phyloP scores from a whole-genome alignment of 2,113 vertebrate species.

The Microcebus griseorufus region DNA sequence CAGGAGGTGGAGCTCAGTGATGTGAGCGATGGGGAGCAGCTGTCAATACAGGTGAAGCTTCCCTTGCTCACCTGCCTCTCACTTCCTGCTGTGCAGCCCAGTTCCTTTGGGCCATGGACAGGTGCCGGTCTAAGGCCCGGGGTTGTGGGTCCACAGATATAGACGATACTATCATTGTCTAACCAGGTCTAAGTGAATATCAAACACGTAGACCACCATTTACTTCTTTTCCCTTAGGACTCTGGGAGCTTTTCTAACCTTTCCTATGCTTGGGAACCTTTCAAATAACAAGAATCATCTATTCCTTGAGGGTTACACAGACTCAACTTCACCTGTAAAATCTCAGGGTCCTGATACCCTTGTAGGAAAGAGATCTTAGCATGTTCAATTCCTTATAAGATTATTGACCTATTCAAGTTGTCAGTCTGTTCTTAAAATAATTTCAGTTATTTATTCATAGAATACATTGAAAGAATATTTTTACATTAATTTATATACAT shows the following conservation, averaged over 20 bases:
- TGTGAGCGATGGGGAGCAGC: too few relatives aligned
- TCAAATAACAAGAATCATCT: neutral
- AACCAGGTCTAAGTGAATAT: neutral
- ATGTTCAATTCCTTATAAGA: neutral
- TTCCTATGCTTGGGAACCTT: neutral
- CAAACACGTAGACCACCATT: neutral
- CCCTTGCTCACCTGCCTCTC: too few relatives aligned
- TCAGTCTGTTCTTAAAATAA: neutral
- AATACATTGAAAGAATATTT: neutral
- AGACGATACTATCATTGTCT: neutral
- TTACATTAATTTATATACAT: neutral
- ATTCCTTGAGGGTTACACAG: neutral
- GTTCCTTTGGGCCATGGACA: too few relatives aligned
- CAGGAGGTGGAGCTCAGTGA: too few relatives aligned
- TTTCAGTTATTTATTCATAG: neutral
- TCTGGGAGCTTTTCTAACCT: neutral
- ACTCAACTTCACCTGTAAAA: neutral
- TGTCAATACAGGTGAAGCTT: too few relatives aligned
- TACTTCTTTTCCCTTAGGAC: neutral
- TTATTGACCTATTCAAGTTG: neutral
- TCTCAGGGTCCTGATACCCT: neutral
- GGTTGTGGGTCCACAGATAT: neutral
- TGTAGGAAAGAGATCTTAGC: neutral
- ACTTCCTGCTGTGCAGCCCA: too few relatives aligned
- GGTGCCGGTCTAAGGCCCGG: too few relatives aligned